Evolutionary conservation across 2,888 invertebrate genomes (phyloP).

Genomic region (Liodrosophila aerea): DNA sequence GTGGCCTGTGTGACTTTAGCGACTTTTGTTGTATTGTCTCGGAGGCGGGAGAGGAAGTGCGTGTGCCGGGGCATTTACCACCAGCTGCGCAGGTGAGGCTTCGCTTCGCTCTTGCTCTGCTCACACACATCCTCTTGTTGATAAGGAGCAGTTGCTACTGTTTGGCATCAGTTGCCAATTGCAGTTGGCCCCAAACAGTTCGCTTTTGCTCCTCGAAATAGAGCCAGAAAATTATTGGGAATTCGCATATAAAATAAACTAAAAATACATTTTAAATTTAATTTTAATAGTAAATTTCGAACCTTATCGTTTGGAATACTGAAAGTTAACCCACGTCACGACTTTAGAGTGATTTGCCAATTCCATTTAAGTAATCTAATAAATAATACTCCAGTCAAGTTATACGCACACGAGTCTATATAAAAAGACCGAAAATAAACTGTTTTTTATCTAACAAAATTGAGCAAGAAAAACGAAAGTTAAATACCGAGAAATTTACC

Average conservation of each 20-base stretch:
- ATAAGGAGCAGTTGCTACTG: neutral
- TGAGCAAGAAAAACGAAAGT: too few species aligned
- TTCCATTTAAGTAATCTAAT: too few species aligned
- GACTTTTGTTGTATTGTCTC: conserved; percentile 41
- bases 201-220: conserved; percentile 1
- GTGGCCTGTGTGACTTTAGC: conserved; percentile 61
- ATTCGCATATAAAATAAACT: neutral
- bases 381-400: too few species aligned
- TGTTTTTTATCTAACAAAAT: too few species aligned
- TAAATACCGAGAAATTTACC: too few species aligned
- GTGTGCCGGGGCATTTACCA: conserved; percentile 58
- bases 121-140: neutral
- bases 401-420: too few species aligned
- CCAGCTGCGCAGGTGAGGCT: conserved; percentile 75
- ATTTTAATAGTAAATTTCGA: too few species aligned
- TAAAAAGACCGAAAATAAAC: too few species aligned
- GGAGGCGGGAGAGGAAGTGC: conserved; percentile 8
- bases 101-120: neutral
- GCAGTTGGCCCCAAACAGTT: conserved; percentile 53
- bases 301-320: too few species aligned
- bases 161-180: conserved; percentile 58
- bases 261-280: neutral
- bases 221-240: conserved; percentile 4
- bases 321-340: too few species aligned
- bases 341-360: too few species aligned